Evolutionary conservation across 2,797 vertebrate genomes (phyloP), one percentile per base, ranked within the genome.

Genomic region (Cyclopterus lumpus): DNA sequence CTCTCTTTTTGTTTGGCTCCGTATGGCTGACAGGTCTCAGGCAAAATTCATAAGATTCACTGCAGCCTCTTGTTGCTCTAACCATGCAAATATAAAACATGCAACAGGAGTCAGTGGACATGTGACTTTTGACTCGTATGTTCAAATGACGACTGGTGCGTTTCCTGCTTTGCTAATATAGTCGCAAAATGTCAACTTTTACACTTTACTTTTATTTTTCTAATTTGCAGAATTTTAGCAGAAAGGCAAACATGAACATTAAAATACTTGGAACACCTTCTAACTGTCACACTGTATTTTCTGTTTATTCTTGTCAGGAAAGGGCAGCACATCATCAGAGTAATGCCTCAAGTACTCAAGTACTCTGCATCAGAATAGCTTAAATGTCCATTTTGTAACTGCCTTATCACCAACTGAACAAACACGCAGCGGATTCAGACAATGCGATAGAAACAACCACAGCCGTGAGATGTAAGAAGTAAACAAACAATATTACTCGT

Each of bases 121-220:
- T 1, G 12, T 73, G 62, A 82, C 7, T 77, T 53, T n/a, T 36
- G 34, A 53, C 65, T 73, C 51, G 71, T 60, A 62, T 79, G 69
- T 54, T 67, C 2, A 60, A 71, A 32, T 40, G 58, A 81, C 59
- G 24, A 73, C 64, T 36, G 20, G 0, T 38, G 1, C 11, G 0
- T 53, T 78, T 71, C 58, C 69, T 75, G 36, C 36, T 53, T 66
- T 60, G 24, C 8, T n/a, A 1, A 18, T 24, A 8, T 30, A 34
- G 1, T 63, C 75, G 30, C 36, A 46, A 24, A 70, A 44, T 14
- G n/a, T 66, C 8, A 59, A 30, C 9, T 75, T 34, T 28, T 38
- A 38, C 38, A 24, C 8, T 16, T 38, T 38, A 38, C 36, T 38
- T 38, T 2, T 8, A 1, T 28, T 62, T 54, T 58, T 24, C 11